A percentile compares a stretch with the other conserved stretches of the same genome.
Conservation (phyloP, 2,797 vertebrate species). For the Carcharodon carcharias region DNA sequence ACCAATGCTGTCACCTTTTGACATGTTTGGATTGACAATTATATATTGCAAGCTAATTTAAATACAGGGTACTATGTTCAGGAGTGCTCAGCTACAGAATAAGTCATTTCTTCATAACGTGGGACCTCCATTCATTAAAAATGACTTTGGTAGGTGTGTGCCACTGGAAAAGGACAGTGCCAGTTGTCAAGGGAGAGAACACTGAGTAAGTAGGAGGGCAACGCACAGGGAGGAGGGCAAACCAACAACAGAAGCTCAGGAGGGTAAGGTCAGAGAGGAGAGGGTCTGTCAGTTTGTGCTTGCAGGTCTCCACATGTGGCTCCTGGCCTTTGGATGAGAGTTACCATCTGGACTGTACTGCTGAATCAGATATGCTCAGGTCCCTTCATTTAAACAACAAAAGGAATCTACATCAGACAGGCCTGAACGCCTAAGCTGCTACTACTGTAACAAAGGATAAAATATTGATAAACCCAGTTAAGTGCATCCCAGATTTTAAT, state of each 20-base stretch:
- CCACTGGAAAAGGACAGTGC: background rate
- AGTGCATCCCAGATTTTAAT: background rate
- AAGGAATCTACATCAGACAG: background rate
- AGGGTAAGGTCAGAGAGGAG: background rate
- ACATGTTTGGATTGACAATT: background rate
- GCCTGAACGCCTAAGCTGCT: background rate
- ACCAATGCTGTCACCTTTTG: background rate
- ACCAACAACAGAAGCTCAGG: background rate
- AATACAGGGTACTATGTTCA: background rate
- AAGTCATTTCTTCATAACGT: background rate
- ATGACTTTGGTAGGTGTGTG: background rate
- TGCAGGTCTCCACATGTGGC: background rate
- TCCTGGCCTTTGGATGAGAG: background rate
- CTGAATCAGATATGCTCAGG: background rate
- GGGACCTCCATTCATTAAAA: background rate
- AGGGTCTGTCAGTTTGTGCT: background rate
- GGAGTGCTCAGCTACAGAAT: background rate
- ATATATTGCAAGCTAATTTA: background rate
- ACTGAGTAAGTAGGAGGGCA: background rate
- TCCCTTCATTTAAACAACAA: background rate
- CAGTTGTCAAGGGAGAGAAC: background rate
- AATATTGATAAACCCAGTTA: background rate
- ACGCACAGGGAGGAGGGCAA: background rate
- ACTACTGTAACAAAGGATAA: background rate
- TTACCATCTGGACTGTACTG: background rate